A percentile compares a stretch with the other conserved stretches of the same genome.
Conservation (phyloP, 64 coral and sea anemone species). For the Stichodactyla helianthus region DNA sequence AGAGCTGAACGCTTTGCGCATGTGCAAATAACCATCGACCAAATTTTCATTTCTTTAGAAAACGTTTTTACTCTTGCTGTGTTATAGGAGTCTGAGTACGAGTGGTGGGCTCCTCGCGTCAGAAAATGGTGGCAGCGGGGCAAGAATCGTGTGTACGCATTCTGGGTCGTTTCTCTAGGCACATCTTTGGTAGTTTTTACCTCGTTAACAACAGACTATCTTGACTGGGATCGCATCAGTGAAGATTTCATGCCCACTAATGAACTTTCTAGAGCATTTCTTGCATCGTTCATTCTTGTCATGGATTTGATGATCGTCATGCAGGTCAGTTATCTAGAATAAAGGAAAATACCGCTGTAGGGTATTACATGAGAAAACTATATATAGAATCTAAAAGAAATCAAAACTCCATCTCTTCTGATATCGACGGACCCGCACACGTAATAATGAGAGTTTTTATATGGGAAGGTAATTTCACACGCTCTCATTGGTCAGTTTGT, state of each 20-base stretch:
- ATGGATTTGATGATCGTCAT: slow-evolving; percentile 55
- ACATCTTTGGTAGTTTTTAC: slow-evolving; percentile 63
- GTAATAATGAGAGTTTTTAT: too few relatives aligned
- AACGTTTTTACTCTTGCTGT: background rate
- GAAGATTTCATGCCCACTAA: slow-evolving; percentile 65
- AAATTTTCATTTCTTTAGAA: too few relatives aligned
- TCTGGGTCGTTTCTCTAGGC: slow-evolving; percentile 64
- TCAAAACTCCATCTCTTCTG: too few relatives aligned
- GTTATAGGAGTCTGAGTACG: background rate
- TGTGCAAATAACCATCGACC: too few relatives aligned
- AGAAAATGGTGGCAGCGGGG: slow-evolving; percentile 64
- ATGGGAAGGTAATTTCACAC: too few relatives aligned
- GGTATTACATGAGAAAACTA: too few relatives aligned
- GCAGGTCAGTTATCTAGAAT: background rate
- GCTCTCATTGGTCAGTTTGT: too few relatives aligned
- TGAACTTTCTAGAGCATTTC: slow-evolving; percentile 68
- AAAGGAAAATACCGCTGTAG: too few relatives aligned
- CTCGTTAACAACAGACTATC: slow-evolving; percentile 70
- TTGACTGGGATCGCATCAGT: slow-evolving; percentile 79
- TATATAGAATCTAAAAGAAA: too few relatives aligned
- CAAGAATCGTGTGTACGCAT: slow-evolving; percentile 57
- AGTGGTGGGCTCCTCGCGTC: slow-evolving; percentile 55
- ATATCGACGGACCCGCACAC: too few relatives aligned
- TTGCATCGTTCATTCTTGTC: slow-evolving; percentile 79
- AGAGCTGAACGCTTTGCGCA: too few relatives aligned